Percentiles rank a stretch among this genome's conserved stretches.
These are phyloP conservation scores for Stegastes partitus DNA, from an alignment of 2,113 vertebrate species.

Conservation along the genomic window DNA sequence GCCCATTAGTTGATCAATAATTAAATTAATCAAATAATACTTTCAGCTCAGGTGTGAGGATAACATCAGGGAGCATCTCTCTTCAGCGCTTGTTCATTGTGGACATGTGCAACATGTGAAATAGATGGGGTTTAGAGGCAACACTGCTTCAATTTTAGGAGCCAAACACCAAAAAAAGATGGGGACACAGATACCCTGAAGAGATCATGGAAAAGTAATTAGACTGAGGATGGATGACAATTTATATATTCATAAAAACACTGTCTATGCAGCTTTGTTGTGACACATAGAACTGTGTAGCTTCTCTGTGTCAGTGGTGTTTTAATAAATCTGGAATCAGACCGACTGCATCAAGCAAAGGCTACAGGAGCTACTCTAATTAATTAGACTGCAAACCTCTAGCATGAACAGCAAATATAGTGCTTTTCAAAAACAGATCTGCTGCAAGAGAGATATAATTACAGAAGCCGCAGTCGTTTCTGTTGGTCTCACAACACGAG, in stretches of 20 bases:
- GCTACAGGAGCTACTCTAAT: conserved; percentile 10
- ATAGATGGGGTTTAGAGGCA: no score
- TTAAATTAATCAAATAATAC: no score
- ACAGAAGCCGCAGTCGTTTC: not conserved
- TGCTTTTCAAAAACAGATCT: conserved; percentile 30
- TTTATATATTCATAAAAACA: not conserved
- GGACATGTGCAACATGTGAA: no score
- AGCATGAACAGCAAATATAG: conserved; percentile 19
- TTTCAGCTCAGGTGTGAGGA: no score
- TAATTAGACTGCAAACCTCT: conserved; percentile 32
- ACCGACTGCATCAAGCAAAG: not conserved
- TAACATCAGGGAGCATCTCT: no score
- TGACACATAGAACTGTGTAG: not conserved
- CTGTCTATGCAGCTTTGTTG: not conserved
- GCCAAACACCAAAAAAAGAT: no score
- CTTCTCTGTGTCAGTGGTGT: not conserved
- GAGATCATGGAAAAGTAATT: not conserved
- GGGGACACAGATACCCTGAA: not conserved
- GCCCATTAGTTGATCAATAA: no score
- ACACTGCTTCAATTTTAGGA: no score
- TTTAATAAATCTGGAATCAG: not conserved
- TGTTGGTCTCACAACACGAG: conserved; percentile 21
- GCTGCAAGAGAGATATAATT: conserved; percentile 26
- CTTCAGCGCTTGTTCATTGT: no score
- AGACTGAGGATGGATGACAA: not conserved